These are phyloP conservation scores for Tubulanus polymorphus DNA, from an alignment of 2,888 invertebrate genomes.

Conservation along the genomic window DNA sequence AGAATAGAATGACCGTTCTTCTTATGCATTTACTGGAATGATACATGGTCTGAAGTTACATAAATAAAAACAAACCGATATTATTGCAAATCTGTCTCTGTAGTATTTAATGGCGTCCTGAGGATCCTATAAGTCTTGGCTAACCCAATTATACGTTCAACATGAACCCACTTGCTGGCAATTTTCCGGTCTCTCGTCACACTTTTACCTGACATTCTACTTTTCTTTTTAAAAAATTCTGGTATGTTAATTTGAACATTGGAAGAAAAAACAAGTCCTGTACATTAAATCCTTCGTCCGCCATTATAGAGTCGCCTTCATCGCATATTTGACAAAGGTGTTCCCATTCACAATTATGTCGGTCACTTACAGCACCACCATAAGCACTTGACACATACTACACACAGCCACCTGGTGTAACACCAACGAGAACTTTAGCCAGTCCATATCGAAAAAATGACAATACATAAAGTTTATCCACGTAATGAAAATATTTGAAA, in stretches of 20 bases:
- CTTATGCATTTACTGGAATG: neutral
- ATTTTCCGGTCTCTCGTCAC: conserved; percentile 20
- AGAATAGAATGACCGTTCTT: too few species aligned
- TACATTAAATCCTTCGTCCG: conserved; percentile 20
- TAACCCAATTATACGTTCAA: conserved; percentile 22
- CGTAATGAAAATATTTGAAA: conserved; percentile 5
- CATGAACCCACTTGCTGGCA: conserved; percentile 22
- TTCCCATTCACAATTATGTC: conserved; percentile 20
- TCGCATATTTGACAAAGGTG: conserved; percentile 13
- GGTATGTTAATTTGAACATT: conserved; percentile 22
- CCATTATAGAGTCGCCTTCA: conserved; percentile 18
- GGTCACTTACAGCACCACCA: conserved; percentile 20
- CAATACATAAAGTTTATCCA: conserved; percentile 10
- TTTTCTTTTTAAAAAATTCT: too few species aligned
- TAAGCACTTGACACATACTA: conserved; percentile 11
- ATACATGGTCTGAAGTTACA: neutral
- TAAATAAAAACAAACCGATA: conserved; percentile 1
- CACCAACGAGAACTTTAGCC: conserved; percentile 12
- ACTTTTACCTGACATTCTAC: conserved; percentile 13
- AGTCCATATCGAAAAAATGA: conserved; percentile 5
- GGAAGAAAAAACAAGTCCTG: conserved; percentile 20
- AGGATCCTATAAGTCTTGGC: conserved; percentile 8
- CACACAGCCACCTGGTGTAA: conserved; percentile 8
- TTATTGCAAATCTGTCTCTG: neutral
- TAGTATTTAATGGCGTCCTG: conserved; percentile 1